Conservation (phyloP, 2,888 invertebrate genomes). For the Drosophila algonquin region DNA sequence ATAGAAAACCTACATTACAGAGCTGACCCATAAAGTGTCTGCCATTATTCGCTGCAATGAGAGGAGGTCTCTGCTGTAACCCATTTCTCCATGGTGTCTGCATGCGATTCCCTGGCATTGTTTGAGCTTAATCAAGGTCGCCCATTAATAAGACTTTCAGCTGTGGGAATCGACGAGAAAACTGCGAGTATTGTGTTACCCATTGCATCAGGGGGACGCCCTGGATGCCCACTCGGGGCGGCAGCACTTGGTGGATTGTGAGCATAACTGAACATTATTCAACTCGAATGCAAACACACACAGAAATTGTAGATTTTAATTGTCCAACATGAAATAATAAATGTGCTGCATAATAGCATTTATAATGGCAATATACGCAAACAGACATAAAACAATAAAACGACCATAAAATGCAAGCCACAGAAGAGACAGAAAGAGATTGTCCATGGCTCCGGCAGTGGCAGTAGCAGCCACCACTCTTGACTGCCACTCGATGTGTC, state of each 20-base stretch:
- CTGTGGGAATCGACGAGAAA: slow-evolving; percentile 26
- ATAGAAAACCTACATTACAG: not conserved
- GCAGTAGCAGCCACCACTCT: not conserved
- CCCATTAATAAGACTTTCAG: slow-evolving; percentile 35
- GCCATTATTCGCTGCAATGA: not conserved
- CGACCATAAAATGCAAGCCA: slow-evolving; percentile 69
- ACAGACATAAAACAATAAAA: slow-evolving; percentile 66
- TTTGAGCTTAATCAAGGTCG: slow-evolving; percentile 39
- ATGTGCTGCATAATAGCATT: slow-evolving; percentile 65
- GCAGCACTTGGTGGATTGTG: slow-evolving; percentile 4
- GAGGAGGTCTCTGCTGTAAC: slow-evolving; percentile 1
- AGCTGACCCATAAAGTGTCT: slow-evolving; percentile 11
- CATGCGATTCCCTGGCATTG: slow-evolving; percentile 25
- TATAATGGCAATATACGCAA: slow-evolving; percentile 62
- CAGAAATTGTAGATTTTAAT: slow-evolving; percentile 46
- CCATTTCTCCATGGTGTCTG: slow-evolving; percentile 21
- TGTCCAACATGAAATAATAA: slow-evolving; percentile 61
- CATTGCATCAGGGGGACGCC: slow-evolving; percentile 32
- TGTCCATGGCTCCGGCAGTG: slow-evolving; percentile 8
- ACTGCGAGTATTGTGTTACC: slow-evolving; percentile 24
- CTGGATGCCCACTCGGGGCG: slow-evolving; percentile 4
- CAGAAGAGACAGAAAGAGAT: slow-evolving; percentile 33
- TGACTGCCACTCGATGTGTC: slow-evolving; percentile 61
- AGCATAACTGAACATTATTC: slow-evolving; percentile 40
- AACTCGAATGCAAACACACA: slow-evolving; percentile 30